Evolutionary conservation across 2,113 vertebrate genomes (phyloP).

Genomic region (Butorides virescens): DNA sequence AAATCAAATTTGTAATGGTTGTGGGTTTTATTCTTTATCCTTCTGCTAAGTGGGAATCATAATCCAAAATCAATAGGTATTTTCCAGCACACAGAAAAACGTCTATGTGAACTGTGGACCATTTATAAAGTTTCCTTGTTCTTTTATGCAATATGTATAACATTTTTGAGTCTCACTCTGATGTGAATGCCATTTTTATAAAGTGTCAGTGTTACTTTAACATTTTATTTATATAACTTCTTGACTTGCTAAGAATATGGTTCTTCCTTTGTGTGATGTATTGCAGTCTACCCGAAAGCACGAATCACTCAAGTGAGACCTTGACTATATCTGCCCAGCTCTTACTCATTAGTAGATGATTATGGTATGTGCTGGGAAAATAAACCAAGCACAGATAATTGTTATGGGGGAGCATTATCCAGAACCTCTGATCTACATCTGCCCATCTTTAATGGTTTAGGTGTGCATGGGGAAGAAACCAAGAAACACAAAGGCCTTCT

Average conservation of each 20-base stretch:
- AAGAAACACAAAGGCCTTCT: background rate
- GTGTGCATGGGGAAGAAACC: background rate
- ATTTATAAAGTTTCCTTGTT: background rate
- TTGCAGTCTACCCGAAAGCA: background rate
- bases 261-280: background rate
- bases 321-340: background rate
- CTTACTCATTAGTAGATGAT: background rate
- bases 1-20: constrained; percentile 1
- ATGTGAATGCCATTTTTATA: background rate
- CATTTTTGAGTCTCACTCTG: background rate
- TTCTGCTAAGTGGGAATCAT: constrained; percentile 24
- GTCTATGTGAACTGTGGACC: background rate
- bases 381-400: background rate
- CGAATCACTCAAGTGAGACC: background rate
- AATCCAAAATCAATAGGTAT: constrained; percentile 47
- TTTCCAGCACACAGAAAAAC: background rate
- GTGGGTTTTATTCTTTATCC: background rate
- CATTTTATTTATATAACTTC: background rate
- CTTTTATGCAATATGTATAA: background rate
- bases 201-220: background rate
- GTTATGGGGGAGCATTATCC: background rate
- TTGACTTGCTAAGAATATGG: background rate
- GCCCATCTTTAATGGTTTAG: background rate
- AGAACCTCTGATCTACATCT: background rate
- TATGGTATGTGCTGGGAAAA: background rate